Base-by-base conservation (phyloP, 2,113 vertebrate genomes). In the Mastomys coucha region DNA sequence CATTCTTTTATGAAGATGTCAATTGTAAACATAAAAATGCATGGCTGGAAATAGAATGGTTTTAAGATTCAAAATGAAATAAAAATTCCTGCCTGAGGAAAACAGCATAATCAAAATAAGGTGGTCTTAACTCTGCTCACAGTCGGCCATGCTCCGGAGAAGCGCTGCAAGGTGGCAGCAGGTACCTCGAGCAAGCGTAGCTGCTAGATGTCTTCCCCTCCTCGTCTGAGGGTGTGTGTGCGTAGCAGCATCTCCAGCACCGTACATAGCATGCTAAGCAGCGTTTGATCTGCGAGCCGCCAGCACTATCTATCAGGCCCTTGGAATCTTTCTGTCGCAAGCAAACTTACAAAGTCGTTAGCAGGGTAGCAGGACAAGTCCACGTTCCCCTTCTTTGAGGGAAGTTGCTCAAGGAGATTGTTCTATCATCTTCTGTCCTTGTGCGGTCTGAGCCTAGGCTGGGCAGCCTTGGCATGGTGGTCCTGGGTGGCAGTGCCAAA, bases 11-110 rank as follows among this genome's bases (percentile, higher is more conserved):
- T 97, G 98, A 98, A 98, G 98, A 98, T 98, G 98, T 98, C 99
- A 98, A 97, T 98, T 98, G 98, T 98, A 98, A 98, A 98, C 98
- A 98, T 98, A 98, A 98, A 99, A 99, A 98, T 98, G 98, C 98
- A 98, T 98, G 98, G 97, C 98, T 98, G 98, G 96, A 97, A 98
- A 98, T 96, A 98, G 98, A 98, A 99, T 97, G 97, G 98, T 97
- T 98, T 89, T 98, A 98, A 98, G 98, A 98, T 98, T 98, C 98
- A 96, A 98, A 98, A 78, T 33, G 98, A 98, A 99, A 99, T 99
- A 99, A 98, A 99, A 98, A 98, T 97, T 94, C 93, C 98, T 98
- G 98, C 99, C 98, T 65, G 97, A 63, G 98, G 98, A 99, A 98
- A 99, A 96, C 95, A 95, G 92, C 98, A 26, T 98, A 97, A 98